Evolutionary conservation across 2,888 invertebrate species (phyloP).

Genomic region (Orthosia incerta): DNA sequence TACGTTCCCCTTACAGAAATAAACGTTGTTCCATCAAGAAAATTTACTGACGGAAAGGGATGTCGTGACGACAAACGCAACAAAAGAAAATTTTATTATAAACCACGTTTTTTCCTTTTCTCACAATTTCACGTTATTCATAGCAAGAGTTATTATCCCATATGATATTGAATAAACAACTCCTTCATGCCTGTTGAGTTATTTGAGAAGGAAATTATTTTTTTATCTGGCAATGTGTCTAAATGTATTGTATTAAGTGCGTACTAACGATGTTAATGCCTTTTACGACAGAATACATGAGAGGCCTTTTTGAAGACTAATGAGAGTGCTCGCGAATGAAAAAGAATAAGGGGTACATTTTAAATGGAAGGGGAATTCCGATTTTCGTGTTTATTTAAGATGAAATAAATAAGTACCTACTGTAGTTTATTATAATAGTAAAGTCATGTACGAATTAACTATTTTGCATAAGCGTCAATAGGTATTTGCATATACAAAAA

Average conservation of each 20-base stretch:
- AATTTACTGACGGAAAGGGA: conserved; percentile 73
- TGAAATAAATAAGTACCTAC: conserved; percentile 15
- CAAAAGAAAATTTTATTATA: conserved; percentile 74
- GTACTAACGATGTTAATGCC: conserved; percentile 48
- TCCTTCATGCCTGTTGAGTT: conserved; percentile 59
- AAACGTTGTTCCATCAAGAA: conserved; percentile 75
- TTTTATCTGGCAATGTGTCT: conserved; percentile 44
- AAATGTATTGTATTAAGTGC: conserved; percentile 47
- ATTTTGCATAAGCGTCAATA: neutral
- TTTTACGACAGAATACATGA: conserved; percentile 34
- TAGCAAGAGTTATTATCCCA: conserved; percentile 73
- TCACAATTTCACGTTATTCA: conserved; percentile 72
- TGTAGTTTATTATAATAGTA: neutral
- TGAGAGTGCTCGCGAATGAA: conserved; percentile 41
- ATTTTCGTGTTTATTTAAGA: neutral
- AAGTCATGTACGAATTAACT: neutral
- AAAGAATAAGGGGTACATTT: conserved; percentile 10
- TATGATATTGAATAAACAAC: conserved; percentile 68
- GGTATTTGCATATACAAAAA: too few relatives aligned
- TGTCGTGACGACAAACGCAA: conserved; percentile 71
- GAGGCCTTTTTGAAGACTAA: conserved; percentile 41
- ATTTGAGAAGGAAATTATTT: conserved; percentile 53
- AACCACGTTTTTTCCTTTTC: conserved; percentile 66
- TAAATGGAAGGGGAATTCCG: neutral
- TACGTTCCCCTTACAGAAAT: conserved; percentile 69